Evolutionary conservation across 2,113 vertebrate species (phyloP).

Genomic region (Cheirogaleus medius): DNA sequence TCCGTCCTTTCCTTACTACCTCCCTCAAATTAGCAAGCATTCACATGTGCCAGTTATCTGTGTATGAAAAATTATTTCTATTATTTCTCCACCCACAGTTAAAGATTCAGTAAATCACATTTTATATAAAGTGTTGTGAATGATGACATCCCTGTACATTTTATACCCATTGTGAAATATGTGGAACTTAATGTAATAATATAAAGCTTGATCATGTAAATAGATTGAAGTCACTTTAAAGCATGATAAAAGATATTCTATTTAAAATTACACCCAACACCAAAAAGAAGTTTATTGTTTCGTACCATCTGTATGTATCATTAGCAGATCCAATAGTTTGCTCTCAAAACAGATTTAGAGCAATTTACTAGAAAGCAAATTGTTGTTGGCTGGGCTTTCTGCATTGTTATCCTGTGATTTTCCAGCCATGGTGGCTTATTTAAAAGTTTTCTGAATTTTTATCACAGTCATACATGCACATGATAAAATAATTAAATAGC

Average conservation of each 20-base stretch:
- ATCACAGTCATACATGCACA: neutral
- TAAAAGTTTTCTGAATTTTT: conserved; percentile 28
- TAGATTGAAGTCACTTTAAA: conserved; percentile 55
- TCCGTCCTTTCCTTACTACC: conserved; percentile 2
- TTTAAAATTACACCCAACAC: conserved; percentile 59
- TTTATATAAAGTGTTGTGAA: conserved; percentile 51
- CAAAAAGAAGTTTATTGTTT: conserved; percentile 60
- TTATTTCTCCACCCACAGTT: conserved; percentile 38
- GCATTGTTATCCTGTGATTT: neutral
- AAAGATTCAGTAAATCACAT: conserved; percentile 52
- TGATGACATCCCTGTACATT: neutral
- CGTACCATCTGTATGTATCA: conserved; percentile 36
- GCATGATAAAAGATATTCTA: conserved; percentile 50
- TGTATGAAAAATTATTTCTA: conserved; percentile 49
- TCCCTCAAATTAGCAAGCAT: conserved; percentile 46
- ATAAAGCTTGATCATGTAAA: conserved; percentile 17
- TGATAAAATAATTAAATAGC: neutral
- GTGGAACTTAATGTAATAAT: conserved; percentile 9
- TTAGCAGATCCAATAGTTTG: conserved; percentile 66
- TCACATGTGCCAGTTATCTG: conserved; percentile 38
- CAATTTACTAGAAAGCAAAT: conserved; percentile 63
- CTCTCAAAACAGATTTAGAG: conserved; percentile 51
- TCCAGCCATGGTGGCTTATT: neutral
- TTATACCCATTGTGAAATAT: conserved; percentile 28
- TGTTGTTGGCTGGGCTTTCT: conserved; percentile 31